Evolutionary conservation across 2,797 vertebrate genomes (phyloP), one percentile per base, ranked within the genome.

Genomic region (Notolepis coatsorum): DNA sequence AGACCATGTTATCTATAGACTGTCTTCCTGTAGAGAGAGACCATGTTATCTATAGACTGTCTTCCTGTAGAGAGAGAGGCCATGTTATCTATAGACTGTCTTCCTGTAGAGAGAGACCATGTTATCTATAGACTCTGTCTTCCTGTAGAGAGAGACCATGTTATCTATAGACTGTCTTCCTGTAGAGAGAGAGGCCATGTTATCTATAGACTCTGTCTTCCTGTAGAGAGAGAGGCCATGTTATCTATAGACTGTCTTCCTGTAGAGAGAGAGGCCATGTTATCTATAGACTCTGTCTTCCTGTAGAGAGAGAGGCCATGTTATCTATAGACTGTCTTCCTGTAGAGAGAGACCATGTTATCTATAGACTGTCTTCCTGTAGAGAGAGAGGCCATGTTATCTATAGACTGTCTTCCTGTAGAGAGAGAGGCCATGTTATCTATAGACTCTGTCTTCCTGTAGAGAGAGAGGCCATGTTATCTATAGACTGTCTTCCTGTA

Each of bases 91-190:
- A 99, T 92, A 0, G 97, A 96, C 77, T 98, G 95, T 98, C 86
- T 99, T 99, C 84, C 97, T 99, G 82, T 81, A 55, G 31, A 37
- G 12, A 27, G 12, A n/a, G 7, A n/a, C n/a, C n/a, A n/a, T n/a
- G n/a, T n/a, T n/a, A n/a, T n/a, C n/a, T n/a, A n/a, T n/a, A n/a
- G n/a, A n/a, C n/a, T n/a, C n/a, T n/a, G n/a, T n/a, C n/a, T n/a
- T n/a, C n/a, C n/a, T n/a, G n/a, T n/a, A n/a, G 8, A 12, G 7
- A 37, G 5, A 5, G 2, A 15, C 13, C n/a, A n/a, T n/a, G n/a
- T n/a, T n/a, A 41, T 99, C 98, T 48, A 99, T 92, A 0, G 97
- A 96, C 77, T 98, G 95, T 98, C 86, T 99, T 99, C 84, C 97
- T 99, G 82, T 81, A 55, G 31, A 37, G 12, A 27, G 12, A n/a